Conservation (phyloP, 2,888 invertebrate species). For the Agrochola macilenta region DNA sequence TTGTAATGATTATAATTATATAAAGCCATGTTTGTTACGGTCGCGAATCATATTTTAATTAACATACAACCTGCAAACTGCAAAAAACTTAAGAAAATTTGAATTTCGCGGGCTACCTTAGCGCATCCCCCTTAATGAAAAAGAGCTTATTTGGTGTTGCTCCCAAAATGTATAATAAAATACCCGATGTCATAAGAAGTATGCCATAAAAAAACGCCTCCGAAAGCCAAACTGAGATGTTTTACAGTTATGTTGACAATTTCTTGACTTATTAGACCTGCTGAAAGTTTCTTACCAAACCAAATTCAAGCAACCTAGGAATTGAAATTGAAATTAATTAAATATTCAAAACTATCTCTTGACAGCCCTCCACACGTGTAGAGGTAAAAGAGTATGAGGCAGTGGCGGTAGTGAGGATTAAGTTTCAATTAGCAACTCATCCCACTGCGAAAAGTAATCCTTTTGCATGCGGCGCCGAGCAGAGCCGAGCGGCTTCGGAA, state of each 20-base stretch:
- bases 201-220: too few species aligned
- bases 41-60: too few species aligned
- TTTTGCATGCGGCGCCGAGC: conserved; percentile 12
- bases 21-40: too few species aligned
- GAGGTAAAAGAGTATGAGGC: conserved; percentile 23
- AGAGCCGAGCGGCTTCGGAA: background rate
- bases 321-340: background rate
- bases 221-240: background rate
- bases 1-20: too few species aligned
- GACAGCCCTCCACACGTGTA: conserved; percentile 36
- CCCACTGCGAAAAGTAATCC: conserved; percentile 15
- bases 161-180: too few species aligned
- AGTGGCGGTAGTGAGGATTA: conserved; percentile 56
- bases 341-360: background rate
- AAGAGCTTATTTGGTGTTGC: too few species aligned
- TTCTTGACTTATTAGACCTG: background rate
- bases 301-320: background rate
- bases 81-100: too few species aligned
- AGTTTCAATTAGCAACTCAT: conserved; percentile 64
- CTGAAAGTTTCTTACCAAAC: background rate
- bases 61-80: too few species aligned
- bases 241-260: background rate
- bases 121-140: too few species aligned
- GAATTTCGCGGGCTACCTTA: too few species aligned
- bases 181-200: too few species aligned